Evolutionary conservation across 2,888 invertebrate species (phyloP).

Genomic region (Sicus ferrugineus): DNA sequence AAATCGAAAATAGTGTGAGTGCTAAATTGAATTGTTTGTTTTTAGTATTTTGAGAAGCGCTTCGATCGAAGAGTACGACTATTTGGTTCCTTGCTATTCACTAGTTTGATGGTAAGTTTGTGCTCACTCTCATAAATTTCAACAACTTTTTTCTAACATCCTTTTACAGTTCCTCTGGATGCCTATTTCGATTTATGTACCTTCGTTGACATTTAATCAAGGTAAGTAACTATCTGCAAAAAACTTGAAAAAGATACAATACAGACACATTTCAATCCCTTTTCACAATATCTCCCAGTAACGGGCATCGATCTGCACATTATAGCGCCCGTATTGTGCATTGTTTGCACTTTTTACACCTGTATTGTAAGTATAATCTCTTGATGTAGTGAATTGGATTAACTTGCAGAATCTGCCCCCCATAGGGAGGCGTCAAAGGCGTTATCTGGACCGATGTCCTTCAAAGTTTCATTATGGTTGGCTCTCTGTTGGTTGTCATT

Average conservation of each 20-base stretch:
- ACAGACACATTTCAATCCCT: too few relatives aligned
- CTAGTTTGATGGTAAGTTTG: slow-evolving; percentile 72
- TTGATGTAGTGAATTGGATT: neutral
- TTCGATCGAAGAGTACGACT: slow-evolving; percentile 75
- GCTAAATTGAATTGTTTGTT: slow-evolving; percentile 43
- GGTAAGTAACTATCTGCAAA: too few relatives aligned
- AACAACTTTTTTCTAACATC: neutral
- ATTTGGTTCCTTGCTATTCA: slow-evolving; percentile 74
- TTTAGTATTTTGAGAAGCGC: slow-evolving; percentile 75
- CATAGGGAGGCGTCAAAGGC: slow-evolving; percentile 78
- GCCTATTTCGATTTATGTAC: slow-evolving; percentile 71
- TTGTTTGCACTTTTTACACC: slow-evolving; percentile 85
- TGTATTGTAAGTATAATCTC: slow-evolving; percentile 73
- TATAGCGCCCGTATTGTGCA: slow-evolving; percentile 80
- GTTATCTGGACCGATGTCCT: slow-evolving; percentile 85
- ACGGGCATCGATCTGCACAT: slow-evolving; percentile 78
- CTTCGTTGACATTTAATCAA: slow-evolving; percentile 80
- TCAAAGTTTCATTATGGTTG: slow-evolving; percentile 78
- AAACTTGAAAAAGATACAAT: too few relatives aligned
- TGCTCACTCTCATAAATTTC: neutral
- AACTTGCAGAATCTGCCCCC: neutral
- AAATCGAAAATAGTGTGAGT: neutral
- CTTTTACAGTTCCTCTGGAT: slow-evolving; percentile 52
- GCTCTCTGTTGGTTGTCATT: slow-evolving; percentile 74
- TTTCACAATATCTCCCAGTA: slow-evolving; percentile 44